phyloP scores from a whole-genome alignment of 2,888 invertebrate species.

The Drosophila neutralis region DNA sequence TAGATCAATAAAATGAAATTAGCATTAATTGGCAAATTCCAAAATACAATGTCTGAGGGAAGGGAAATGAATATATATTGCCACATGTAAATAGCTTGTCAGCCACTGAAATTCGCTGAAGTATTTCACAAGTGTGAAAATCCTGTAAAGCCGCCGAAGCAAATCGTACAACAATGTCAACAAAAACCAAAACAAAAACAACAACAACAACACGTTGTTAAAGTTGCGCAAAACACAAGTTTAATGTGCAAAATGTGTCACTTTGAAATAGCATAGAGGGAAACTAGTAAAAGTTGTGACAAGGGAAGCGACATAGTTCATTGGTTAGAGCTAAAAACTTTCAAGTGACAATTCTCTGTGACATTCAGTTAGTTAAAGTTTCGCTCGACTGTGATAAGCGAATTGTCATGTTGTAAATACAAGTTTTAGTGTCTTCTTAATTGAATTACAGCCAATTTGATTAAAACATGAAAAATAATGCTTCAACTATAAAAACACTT shows the following conservation, averaged over 20 bases:
- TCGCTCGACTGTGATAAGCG: background rate
- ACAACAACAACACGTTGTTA: constrained; percentile 17
- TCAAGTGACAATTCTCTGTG: constrained; percentile 17
- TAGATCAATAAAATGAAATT: background rate
- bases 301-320: constrained; percentile 28
- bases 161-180: constrained; percentile 30
- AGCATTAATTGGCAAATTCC: background rate
- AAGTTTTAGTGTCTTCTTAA: constrained; percentile 17
- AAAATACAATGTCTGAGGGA: constrained; percentile 4
- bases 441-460: background rate
- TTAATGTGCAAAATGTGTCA: constrained; percentile 67
- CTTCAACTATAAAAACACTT: background rate
- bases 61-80: constrained; percentile 41
- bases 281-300: constrained; percentile 33
- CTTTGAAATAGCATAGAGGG: constrained; percentile 42
- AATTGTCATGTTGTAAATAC: constrained; percentile 26
- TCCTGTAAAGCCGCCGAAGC: constrained; percentile 61
- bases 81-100: constrained; percentile 36
- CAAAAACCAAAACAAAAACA: constrained; percentile 4
- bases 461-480: background rate
- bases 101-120: constrained; percentile 23
- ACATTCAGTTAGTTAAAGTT: constrained; percentile 13
- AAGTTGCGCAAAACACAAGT: constrained; percentile 42
- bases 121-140: constrained; percentile 31
- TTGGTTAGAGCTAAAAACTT: constrained; percentile 34